Evolutionary conservation across 2,888 invertebrate species (phyloP).

Genomic region (Pemphredon lugubris): DNA sequence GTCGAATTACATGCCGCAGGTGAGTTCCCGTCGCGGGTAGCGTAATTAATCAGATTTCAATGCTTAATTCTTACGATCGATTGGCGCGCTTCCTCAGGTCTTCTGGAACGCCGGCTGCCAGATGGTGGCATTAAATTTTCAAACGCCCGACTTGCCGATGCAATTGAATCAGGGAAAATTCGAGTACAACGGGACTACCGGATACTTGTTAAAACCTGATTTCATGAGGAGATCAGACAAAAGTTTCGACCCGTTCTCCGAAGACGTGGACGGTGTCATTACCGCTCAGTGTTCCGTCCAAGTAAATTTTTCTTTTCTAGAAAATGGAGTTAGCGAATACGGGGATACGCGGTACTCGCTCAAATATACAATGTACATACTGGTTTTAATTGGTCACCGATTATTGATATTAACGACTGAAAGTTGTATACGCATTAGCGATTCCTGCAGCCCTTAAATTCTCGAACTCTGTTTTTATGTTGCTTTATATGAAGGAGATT

Average conservation of each 20-base stretch:
- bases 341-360: no score
- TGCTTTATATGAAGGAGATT: no score
- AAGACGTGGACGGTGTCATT: constrained; percentile 89
- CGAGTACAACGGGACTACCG: constrained; percentile 87
- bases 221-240: constrained; percentile 88
- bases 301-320: constrained; percentile 81
- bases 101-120: constrained; percentile 90
- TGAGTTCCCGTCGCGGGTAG: no score
- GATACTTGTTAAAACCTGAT: constrained; percentile 87
- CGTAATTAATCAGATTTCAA: no score
- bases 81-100: constrained; percentile 84
- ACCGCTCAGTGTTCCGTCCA: constrained; percentile 87
- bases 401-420: no score
- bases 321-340: no score
- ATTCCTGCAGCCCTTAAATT: no score
- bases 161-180: constrained; percentile 89
- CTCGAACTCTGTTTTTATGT: no score
- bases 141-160: constrained; percentile 87
- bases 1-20: constrained; percentile 88
- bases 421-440: no score
- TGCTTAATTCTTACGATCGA: no score
- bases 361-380: no score
- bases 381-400: no score
- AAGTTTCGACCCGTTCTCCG: constrained; percentile 88
- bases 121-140: constrained; percentile 88